Percentiles rank a stretch among this genome's conserved stretches.
phyloP scores from a whole-genome alignment of 2,113 vertebrate genomes.

The Macrotus californicus region DNA sequence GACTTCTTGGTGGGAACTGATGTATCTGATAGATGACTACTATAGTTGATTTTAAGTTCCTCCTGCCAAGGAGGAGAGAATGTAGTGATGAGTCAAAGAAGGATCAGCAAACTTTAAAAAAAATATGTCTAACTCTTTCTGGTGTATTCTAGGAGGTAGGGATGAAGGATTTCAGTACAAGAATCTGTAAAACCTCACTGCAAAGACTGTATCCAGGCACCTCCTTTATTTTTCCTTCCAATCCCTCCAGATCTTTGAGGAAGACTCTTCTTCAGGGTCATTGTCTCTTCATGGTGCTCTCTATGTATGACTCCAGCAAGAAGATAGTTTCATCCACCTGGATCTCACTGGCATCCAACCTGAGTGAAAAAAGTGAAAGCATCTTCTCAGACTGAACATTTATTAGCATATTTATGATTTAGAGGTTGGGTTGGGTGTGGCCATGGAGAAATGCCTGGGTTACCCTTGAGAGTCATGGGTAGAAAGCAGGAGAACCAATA shows the following conservation, averaged over 20 bases:
- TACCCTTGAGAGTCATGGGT: background rate
- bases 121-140: background rate
- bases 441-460: background rate
- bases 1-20: background rate
- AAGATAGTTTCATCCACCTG: slow-evolving; percentile 96
- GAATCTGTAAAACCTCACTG: background rate
- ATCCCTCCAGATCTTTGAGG: background rate
- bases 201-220: background rate
- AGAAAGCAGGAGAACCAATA: background rate
- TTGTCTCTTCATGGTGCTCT: slow-evolving; percentile 71
- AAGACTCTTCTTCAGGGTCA: slow-evolving; percentile 52
- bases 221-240: background rate
- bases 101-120: background rate
- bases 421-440: background rate
- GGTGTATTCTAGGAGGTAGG: background rate
- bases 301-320: slow-evolving; percentile 88
- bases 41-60: slow-evolving; percentile 10
- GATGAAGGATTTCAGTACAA: background rate
- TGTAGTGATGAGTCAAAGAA: background rate
- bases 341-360: slow-evolving; percentile 93
- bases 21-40: background rate
- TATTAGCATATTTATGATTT: background rate
- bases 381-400: background rate
- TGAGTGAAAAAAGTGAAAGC: slow-evolving; percentile 61
- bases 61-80: background rate